Conservation (phyloP, 1,140 invertebrate species). For the Antheraea mylitta region DNA sequence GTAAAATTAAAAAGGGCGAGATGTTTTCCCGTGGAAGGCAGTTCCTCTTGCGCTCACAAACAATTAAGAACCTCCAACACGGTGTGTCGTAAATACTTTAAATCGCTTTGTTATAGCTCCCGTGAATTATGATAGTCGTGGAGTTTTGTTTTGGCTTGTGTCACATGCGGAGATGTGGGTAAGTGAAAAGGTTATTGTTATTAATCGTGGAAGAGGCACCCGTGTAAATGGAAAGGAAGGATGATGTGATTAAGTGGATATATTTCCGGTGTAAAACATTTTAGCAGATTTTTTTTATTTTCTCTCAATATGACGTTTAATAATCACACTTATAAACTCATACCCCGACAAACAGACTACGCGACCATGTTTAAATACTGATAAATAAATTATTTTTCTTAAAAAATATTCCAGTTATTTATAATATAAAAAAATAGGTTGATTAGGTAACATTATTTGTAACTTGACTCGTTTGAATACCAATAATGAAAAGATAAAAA, state of each 20-base stretch:
- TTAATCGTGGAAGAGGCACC: neutral
- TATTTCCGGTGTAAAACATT: no score
- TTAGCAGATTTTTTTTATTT: no score
- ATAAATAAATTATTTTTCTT: no score
- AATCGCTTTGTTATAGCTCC: neutral
- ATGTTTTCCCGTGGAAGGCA: neutral
- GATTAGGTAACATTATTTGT: no score
- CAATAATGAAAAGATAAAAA: no score
- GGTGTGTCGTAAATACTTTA: neutral
- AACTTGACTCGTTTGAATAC: no score
- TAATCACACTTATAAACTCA: no score
- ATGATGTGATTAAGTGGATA: neutral
- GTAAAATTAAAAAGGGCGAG: neutral
- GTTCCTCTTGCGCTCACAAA: neutral
- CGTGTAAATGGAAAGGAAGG: neutral
- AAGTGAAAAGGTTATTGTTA: neutral
- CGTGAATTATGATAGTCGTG: neutral
- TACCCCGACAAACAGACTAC: no score
- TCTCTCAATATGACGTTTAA: no score
- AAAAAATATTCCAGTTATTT: no score
- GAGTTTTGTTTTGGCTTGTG: slow-evolving; percentile 7
- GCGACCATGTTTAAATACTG: no score
- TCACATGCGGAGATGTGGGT: neutral
- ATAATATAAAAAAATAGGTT: no score
- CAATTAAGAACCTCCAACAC: neutral